Evolutionary conservation across 1,140 invertebrate genomes (phyloP).

Genomic region (Lepidurus arcticus): DNA sequence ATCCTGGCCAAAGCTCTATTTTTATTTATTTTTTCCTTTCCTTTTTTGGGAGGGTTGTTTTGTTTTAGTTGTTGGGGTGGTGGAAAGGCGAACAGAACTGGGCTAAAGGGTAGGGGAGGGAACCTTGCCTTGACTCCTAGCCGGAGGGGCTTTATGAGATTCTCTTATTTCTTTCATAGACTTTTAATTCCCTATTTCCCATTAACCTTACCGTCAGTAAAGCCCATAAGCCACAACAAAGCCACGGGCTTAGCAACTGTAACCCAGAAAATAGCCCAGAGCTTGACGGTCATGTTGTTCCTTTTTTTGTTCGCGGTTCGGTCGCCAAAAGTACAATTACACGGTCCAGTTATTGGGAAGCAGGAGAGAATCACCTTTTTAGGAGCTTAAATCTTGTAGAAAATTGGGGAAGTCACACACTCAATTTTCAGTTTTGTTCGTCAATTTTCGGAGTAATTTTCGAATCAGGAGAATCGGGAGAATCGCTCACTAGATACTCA

Average conservation of each 20-base stretch:
- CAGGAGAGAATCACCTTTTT: not conserved
- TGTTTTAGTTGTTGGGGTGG: no score
- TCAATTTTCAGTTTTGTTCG: no score
- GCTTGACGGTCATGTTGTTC: constrained; percentile 6
- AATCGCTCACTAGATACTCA: no score
- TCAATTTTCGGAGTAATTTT: no score
- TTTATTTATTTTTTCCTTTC: not conserved
- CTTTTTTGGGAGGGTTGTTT: not conserved
- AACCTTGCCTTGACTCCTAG: not conserved
- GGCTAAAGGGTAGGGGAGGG: no score
- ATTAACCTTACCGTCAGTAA: constrained; percentile 22
- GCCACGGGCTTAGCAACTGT: constrained; percentile 13
- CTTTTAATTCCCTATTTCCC: constrained; percentile 19
- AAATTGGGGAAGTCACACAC: not conserved
- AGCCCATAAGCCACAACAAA: constrained; percentile 15
- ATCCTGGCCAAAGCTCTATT: not conserved
- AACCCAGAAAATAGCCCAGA: constrained; percentile 11
- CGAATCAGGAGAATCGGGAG: no score
- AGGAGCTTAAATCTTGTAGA: not conserved
- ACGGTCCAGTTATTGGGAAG: not conserved
- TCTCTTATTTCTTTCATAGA: constrained; percentile 22
- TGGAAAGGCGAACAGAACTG: no score
- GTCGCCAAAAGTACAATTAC: not conserved
- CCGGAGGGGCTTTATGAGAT: not conserved
- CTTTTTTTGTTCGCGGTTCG: not conserved